Base-by-base conservation (phyloP, 2,113 vertebrate species). In the Elgaria multicarinata region DNA sequence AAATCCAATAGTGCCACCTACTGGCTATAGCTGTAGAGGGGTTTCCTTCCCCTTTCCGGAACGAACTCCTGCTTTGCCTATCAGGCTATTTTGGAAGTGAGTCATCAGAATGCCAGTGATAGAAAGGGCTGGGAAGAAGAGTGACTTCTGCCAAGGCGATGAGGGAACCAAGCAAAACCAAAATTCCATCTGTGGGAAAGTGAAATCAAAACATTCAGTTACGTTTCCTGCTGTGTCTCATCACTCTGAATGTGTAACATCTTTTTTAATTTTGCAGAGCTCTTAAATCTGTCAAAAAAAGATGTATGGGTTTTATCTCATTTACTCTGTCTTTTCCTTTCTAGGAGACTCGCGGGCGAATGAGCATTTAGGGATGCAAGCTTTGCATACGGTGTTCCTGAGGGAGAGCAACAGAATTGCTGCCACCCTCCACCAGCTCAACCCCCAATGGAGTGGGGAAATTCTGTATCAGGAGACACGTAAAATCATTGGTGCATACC, bases 291-390 rank as follows among this genome's bases (percentile, higher is more conserved):
- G 24, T 26, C 33, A n/a, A n/a, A n/a, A 67, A 64, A 36, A 26
- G 28, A 31, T 14, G 36, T 22, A 16, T 62, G 31, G 31, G 44
- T 28, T 36, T 4, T 42, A 0, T 10, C n/a, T 64, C 2, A 69
- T 55, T 80, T 81, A 22, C 33, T 28, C 10, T 69, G 44, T 36
- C 64, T 55, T 46, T 71, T 79, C 5, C 58, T 64, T 80, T 75
- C 31, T 89, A 98, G 98, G 97, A 82, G 97, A 98, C 84, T 97
- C 97, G 0, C 94, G 97, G 94, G 97, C 95, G 31, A 98, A 97
- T 74, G 97, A 98, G 76, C 97, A 97, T 84, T 93, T 98, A 92
- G 97, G 97, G 53, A 96, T 98, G 96, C 96, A 97, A 6, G 97
- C 96, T 0, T 94, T 98, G 50, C 97, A 97, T 93, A 97, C 97